Conservation (phyloP, 2,888 invertebrate genomes). For the Gerris lacustris region DNA sequence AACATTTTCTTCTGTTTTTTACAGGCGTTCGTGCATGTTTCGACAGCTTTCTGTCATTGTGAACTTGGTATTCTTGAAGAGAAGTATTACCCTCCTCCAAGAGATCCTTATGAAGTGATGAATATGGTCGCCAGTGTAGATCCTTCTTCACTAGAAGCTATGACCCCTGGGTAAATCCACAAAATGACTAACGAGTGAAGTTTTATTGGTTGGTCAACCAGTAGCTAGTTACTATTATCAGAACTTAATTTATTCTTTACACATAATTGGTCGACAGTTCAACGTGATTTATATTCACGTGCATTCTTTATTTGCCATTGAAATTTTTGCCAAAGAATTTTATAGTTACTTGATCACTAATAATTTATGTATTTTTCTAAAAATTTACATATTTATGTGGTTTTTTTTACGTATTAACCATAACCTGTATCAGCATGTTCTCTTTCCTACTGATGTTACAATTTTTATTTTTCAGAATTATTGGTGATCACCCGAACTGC, state of each 20-base stretch:
- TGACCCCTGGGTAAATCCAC: constrained; percentile 30
- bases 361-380: too few relatives aligned
- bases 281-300: too few relatives aligned
- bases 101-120: constrained; percentile 33
- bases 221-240: not conserved
- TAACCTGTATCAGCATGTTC: not conserved
- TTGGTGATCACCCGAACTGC: constrained; percentile 80
- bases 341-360: too few relatives aligned
- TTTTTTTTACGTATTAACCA: too few relatives aligned
- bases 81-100: constrained; percentile 31
- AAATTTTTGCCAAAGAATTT: too few relatives aligned
- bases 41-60: constrained; percentile 34
- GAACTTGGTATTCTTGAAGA: constrained; percentile 33
- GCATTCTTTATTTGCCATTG: too few relatives aligned
- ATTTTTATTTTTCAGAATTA: constrained; percentile 40
- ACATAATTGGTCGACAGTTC: too few relatives aligned
- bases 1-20: constrained; percentile 9
- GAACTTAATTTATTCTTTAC: too few relatives aligned
- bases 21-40: constrained; percentile 33
- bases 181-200: too few relatives aligned
- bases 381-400: too few relatives aligned
- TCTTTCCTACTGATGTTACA: not conserved
- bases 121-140: constrained; percentile 32
- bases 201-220: constrained; percentile 5
- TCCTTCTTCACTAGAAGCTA: constrained; percentile 26